Evolutionary conservation across 2,888 invertebrate genomes (phyloP).

Genomic region (Nephrotoma flavescens): DNA sequence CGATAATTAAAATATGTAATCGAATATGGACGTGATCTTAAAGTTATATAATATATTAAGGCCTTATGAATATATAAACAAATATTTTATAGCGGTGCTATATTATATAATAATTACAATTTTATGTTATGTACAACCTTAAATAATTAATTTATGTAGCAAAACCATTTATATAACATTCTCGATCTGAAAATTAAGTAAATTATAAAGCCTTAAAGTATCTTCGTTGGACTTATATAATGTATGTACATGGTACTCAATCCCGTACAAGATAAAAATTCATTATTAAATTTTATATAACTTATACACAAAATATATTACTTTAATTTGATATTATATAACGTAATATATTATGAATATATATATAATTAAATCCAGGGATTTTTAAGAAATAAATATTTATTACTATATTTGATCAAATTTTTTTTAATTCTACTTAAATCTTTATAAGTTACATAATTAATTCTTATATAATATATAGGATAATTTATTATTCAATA

Average conservation of each 20-base stretch:
- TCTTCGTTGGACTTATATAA: background rate
- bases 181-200: background rate
- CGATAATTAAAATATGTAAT: background rate
- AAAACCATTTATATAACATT: background rate
- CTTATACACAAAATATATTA: too few relatives aligned
- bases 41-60: background rate
- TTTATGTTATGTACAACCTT: background rate
- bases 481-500: background rate
- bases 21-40: background rate
- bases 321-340: background rate
- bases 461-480: background rate
- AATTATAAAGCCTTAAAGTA: background rate
- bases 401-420: background rate
- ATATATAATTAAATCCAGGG: background rate
- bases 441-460: background rate
- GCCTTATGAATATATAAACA: background rate
- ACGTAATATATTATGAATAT: background rate
- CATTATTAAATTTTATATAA: too few relatives aligned
- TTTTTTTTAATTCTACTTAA: background rate
- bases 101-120: background rate
- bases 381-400: background rate
- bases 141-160: background rate
- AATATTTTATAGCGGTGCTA: background rate
- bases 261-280: too few relatives aligned
- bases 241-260: too few relatives aligned